phyloP scores from a whole-genome alignment of 2,113 vertebrate species.

The Dipodomys spectabilis region DNA sequence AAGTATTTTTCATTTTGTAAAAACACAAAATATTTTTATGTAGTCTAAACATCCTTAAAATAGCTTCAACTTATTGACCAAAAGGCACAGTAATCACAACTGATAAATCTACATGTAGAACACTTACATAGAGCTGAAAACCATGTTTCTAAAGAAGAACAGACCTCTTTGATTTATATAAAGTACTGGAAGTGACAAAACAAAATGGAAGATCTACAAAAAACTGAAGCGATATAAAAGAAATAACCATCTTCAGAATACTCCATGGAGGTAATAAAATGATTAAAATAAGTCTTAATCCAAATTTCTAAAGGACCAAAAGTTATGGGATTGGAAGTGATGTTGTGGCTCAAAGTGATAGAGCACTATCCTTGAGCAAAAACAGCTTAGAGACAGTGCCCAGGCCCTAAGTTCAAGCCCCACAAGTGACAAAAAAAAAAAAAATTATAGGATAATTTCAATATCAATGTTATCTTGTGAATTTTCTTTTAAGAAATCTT shows the following conservation, averaged over 20 bases:
- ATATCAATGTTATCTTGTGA: not conserved
- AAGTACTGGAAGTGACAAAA: constrained; percentile 21
- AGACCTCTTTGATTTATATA: not conserved
- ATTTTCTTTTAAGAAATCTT: constrained; percentile 31
- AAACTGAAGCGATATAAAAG: constrained; percentile 26
- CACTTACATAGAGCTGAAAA: constrained; percentile 20
- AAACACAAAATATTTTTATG: constrained; percentile 1
- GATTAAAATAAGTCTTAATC: not conserved
- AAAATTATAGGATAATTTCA: not conserved
- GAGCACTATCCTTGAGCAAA: too few species aligned
- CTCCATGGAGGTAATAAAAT: constrained; percentile 5
- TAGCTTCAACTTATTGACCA: constrained; percentile 39
- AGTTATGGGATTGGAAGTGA: not conserved
- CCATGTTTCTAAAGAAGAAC: not conserved
- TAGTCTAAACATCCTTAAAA: constrained; percentile 34
- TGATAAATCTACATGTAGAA: not conserved
- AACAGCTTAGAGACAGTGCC: too few species aligned
- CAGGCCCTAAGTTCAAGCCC: too few species aligned
- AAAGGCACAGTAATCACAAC: constrained; percentile 32
- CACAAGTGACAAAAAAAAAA: too few species aligned
- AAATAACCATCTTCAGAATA: not conserved
- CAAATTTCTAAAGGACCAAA: constrained; percentile 18
- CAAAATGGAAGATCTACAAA: constrained; percentile 42
- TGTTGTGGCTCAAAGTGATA: too few species aligned
- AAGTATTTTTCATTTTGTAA: constrained; percentile 23